Percentiles rank a stretch among this genome's conserved stretches.
phyloP scores from a whole-genome alignment of 2,888 invertebrate genomes.

The Cerastis leucographa region DNA sequence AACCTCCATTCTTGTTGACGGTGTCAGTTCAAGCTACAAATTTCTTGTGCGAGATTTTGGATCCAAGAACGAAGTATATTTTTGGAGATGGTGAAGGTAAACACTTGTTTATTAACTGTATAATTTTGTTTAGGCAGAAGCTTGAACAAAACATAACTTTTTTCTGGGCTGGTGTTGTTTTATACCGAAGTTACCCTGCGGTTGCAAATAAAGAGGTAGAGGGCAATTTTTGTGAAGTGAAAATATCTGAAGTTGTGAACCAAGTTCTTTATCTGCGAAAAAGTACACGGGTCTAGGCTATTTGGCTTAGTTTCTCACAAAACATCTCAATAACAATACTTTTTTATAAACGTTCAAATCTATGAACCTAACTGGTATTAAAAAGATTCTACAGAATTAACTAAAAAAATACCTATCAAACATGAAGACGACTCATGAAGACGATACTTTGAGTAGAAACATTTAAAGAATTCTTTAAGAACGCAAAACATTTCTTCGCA shows the following conservation, averaged over 20 bases:
- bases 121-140: background rate
- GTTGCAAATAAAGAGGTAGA: background rate
- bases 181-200: background rate
- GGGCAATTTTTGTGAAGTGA: background rate
- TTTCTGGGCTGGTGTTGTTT: background rate
- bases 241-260: background rate
- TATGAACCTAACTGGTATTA: background rate
- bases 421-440: background rate
- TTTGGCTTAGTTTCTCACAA: conserved; percentile 14
- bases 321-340: background rate
- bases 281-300: background rate
- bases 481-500: conserved; percentile 1
- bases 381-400: background rate
- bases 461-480: conserved; percentile 6
- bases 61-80: background rate
- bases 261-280: background rate
- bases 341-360: background rate
- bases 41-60: conserved; percentile 9
- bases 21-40: conserved; percentile 32
- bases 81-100: background rate
- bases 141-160: conserved; percentile 14
- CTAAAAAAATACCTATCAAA: background rate
- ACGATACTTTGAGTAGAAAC: conserved; percentile 21
- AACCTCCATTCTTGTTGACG: conserved; percentile 26
- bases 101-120: background rate